Percentiles rank a stretch among this genome's conserved stretches.
Evolutionary conservation across 2,888 invertebrate genomes (phyloP).

Genomic region (Scaptomyza cyrtandrae): DNA sequence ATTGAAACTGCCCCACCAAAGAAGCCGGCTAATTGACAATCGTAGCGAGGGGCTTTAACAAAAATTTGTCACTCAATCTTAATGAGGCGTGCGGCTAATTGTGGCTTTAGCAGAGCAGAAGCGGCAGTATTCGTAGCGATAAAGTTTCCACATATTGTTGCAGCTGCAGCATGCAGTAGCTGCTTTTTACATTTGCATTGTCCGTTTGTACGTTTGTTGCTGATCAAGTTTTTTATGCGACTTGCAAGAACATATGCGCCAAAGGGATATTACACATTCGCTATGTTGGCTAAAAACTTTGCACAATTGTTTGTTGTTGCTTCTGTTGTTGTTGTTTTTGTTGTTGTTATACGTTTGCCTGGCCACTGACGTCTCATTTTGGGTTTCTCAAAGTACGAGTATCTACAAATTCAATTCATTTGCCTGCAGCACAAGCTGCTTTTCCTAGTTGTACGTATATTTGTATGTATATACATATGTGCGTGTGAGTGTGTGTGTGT

Average conservation of each 20-base stretch:
- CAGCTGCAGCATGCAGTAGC: conserved; percentile 8
- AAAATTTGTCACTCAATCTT: conserved; percentile 51
- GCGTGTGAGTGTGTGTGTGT: conserved; percentile 49
- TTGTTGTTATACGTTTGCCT: conserved; percentile 36
- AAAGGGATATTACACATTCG: conserved; percentile 72
- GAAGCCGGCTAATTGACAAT: conserved; percentile 68
- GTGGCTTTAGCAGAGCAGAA: conserved; percentile 30
- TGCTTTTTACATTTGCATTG: conserved; percentile 53
- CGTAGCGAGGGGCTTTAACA: conserved; percentile 39
- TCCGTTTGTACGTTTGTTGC: conserved; percentile 40
- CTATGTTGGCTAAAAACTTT: conserved; percentile 65
- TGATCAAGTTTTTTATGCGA: conserved; percentile 56
- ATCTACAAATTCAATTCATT: conserved; percentile 63
- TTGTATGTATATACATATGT: conserved; percentile 3
- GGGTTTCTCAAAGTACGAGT: conserved; percentile 45
- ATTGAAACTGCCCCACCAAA: conserved; percentile 41
- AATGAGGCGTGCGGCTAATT: conserved; percentile 68
- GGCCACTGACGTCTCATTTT: conserved; percentile 64
- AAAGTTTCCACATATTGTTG: conserved; percentile 31
- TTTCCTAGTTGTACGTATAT: conserved; percentile 1
- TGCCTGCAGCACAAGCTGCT: conserved; percentile 39
- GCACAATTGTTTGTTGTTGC: conserved; percentile 37
- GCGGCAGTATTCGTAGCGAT: conserved; percentile 10
- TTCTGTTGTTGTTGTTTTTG: conserved; percentile 27
- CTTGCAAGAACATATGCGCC: conserved; percentile 56